Conservation (phyloP, 2,113 vertebrate species). For the Nannobrachium achirus region DNA sequence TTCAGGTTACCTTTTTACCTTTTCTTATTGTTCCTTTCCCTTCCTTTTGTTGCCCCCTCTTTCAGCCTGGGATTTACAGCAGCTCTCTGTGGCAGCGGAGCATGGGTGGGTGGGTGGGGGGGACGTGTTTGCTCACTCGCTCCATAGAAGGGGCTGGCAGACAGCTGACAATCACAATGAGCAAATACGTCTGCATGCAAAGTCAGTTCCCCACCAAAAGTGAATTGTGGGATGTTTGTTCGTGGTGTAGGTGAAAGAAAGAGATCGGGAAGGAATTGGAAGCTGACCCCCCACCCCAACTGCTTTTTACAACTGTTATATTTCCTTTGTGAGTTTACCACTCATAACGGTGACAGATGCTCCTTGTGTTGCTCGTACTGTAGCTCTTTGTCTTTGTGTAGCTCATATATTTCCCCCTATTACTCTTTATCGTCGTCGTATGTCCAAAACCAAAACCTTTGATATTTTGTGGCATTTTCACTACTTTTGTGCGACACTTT, state of each 20-base stretch:
- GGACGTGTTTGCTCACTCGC: conserved; percentile 63
- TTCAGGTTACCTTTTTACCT: conserved; percentile 50
- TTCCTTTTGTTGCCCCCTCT: conserved; percentile 53
- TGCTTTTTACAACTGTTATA: conserved; percentile 50
- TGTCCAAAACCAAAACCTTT: too few relatives aligned
- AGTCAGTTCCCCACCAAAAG: conserved; percentile 37
- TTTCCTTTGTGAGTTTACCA: conserved; percentile 37
- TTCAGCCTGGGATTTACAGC: conserved; percentile 55
- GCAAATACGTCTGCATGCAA: conserved; percentile 68
- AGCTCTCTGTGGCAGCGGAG: conserved; percentile 25
- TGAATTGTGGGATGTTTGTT: conserved; percentile 55
- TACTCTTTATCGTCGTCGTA: too few relatives aligned
- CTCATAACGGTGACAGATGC: conserved; percentile 41
- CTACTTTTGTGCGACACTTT: too few relatives aligned
- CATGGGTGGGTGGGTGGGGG: too few relatives aligned
- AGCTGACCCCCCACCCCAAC: neutral
- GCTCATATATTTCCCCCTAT: too few relatives aligned
- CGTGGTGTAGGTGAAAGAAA: conserved; percentile 2
- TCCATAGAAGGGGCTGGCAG: conserved; percentile 52
- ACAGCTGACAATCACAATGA: conserved; percentile 58
- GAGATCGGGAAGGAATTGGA: conserved; percentile 23
- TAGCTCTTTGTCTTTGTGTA: conserved; percentile 28
- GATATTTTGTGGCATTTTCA: too few relatives aligned
- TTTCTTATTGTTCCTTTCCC: conserved; percentile 43
- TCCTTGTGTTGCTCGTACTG: conserved; percentile 16